phyloP scores from a whole-genome alignment of 2,797 vertebrate species.

The Clamator glandarius region DNA sequence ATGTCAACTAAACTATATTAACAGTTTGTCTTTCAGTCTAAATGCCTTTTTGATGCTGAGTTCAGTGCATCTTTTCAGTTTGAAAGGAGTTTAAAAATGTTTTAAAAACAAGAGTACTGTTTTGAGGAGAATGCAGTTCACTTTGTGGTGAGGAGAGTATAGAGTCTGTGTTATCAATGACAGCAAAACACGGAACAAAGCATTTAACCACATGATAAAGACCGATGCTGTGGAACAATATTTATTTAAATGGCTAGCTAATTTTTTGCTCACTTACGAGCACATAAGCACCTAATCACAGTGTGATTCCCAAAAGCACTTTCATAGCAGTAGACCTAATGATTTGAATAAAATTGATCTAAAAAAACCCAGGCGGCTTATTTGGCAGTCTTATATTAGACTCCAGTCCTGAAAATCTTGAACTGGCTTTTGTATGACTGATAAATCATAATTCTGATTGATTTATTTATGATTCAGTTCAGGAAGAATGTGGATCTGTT shows the following conservation, averaged over 20 bases:
- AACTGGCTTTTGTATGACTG: background rate
- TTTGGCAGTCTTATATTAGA: background rate
- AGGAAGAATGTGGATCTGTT: too few species aligned
- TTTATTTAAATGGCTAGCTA: background rate
- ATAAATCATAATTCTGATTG: background rate
- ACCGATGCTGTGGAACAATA: background rate
- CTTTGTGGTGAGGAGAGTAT: background rate
- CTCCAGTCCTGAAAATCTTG: background rate
- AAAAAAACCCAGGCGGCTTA: background rate
- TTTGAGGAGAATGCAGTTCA: background rate
- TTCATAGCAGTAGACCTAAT: background rate
- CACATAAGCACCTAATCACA: background rate
- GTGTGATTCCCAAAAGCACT: background rate
- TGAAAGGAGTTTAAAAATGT: background rate
- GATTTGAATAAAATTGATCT: background rate
- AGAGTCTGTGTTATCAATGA: rapidly evolving
- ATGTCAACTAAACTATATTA: background rate
- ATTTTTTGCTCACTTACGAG: background rate
- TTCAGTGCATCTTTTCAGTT: background rate
- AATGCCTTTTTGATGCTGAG: background rate
- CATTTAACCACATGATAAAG: background rate
- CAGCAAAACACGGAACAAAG: background rate
- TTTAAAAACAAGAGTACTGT: background rate
- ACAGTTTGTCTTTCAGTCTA: background rate
- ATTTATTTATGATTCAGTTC: too few species aligned